Evolutionary conservation across 2,797 vertebrate genomes (phyloP).

Genomic region (Periophthalmus magnuspinnatus): DNA sequence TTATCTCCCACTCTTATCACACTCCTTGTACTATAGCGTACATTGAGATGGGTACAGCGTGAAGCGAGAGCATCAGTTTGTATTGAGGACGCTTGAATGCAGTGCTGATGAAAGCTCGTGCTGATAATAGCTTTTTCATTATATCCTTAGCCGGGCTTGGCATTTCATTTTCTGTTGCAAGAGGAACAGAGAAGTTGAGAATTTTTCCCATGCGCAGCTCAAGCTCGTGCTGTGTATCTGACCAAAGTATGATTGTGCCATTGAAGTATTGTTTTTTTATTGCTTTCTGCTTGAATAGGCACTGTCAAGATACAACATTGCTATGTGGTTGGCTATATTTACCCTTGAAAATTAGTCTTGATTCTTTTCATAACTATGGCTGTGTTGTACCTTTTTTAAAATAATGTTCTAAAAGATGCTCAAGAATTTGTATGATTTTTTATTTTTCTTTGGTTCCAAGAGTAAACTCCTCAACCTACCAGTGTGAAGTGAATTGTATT

Average conservation of each 20-base stretch:
- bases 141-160: slow-evolving; percentile 56
- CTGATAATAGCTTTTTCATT: slow-evolving; percentile 73
- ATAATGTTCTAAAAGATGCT: neutral
- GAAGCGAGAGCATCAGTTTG: slow-evolving; percentile 63
- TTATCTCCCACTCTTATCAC: slow-evolving; percentile 47
- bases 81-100: slow-evolving; percentile 68
- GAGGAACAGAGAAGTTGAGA: slow-evolving; percentile 30
- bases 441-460: neutral
- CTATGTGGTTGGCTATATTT: slow-evolving; percentile 12
- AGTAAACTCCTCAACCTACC: neutral
- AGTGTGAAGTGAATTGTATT: neutral
- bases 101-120: slow-evolving; percentile 67
- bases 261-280: slow-evolving; percentile 35
- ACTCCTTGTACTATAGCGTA: slow-evolving; percentile 48
- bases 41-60: slow-evolving; percentile 49
- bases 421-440: neutral
- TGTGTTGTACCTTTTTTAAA: neutral
- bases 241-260: slow-evolving; percentile 27
- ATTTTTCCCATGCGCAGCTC: slow-evolving; percentile 21
- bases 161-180: slow-evolving; percentile 58
- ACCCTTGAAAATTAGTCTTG: slow-evolving; percentile 23
- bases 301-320: neutral
- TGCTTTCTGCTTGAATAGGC: slow-evolving; percentile 41
- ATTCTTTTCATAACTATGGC: neutral
- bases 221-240: slow-evolving; percentile 8